phyloP scores from a whole-genome alignment of 2,888 invertebrate genomes.

The Xanthia togata region DNA sequence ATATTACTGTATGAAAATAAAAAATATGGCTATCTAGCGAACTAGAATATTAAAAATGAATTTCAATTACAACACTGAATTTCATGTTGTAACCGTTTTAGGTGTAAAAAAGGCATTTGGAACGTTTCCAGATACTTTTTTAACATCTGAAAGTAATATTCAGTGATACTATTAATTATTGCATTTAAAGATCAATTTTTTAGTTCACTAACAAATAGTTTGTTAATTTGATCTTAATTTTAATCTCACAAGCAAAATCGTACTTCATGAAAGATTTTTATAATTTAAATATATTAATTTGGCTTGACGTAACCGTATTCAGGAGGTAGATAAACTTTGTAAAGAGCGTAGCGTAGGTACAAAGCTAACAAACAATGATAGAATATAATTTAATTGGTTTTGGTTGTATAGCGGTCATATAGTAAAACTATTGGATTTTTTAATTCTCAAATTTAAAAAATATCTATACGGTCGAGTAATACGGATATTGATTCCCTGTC shows the following conservation, averaged over 20 bases:
- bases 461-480: slow-evolving; percentile 37
- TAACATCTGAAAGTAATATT: too few species aligned
- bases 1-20: too few species aligned
- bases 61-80: too few species aligned
- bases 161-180: too few species aligned
- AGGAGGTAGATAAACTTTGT: not conserved
- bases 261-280: not conserved
- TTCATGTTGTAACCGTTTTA: too few species aligned
- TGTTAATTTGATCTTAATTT: too few species aligned
- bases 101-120: too few species aligned
- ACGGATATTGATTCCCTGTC: slow-evolving; percentile 35
- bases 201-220: too few species aligned
- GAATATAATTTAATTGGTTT: slow-evolving; percentile 5
- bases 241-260: not conserved
- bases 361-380: not conserved
- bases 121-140: too few species aligned
- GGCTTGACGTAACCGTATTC: not conserved
- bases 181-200: too few species aligned
- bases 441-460: not conserved
- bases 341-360: slow-evolving; percentile 1
- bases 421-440: not conserved
- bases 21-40: too few species aligned
- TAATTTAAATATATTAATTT: not conserved
- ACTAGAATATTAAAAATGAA: too few species aligned
- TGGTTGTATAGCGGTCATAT: not conserved